Base-by-base conservation (phyloP, 2,888 invertebrate species). In the Lysandra bellargus region DNA sequence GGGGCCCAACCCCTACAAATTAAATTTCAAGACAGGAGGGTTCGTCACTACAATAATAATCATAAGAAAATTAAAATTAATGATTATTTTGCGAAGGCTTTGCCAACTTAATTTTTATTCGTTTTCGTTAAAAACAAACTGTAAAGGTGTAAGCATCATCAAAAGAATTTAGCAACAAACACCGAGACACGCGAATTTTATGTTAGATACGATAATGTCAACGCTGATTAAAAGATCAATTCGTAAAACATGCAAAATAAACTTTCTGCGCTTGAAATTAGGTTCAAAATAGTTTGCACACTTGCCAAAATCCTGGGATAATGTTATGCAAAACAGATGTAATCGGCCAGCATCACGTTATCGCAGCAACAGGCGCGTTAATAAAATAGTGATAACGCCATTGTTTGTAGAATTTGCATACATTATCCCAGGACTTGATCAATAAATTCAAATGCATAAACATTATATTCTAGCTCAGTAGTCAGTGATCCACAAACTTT, bases 341-440 rank as follows among this genome's bases (percentile, higher is more conserved):
- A 73, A 37, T 40, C 40, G 6, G 2, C 37, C 49, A 17, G 5
- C 30, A 14, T 23, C 49, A 23, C 49, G n/a, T 30, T 53, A 49
- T 49, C 75, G 14, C 49, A 53, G 49, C 75, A 75, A 75, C 75
- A 74, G 74, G 74, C 74, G 30, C 49, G 53, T 30, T 75, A 75
- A 30, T 53, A 75, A 75, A 75, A 75, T 49, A 75, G 6, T 23
- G 75, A 75, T 75, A 75, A 75, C 75, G 64, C 64, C 64, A 64
- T 64, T 64, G 64, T 64, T 30, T 9, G 9, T 9, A 4, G 7
- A 30, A 64, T 64, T 64, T 64, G 30, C 30, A 64, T 64, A 64
- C 1, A 1, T 30, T 64, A 12, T 23, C 30, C 23, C 23, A 64
- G 30, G 23, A 64, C 3, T 64, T 30, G 12, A 64, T 64, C 30